Evolutionary conservation across 2,797 vertebrate genomes (phyloP).

Genomic region (Phataginus tetradactyla): DNA sequence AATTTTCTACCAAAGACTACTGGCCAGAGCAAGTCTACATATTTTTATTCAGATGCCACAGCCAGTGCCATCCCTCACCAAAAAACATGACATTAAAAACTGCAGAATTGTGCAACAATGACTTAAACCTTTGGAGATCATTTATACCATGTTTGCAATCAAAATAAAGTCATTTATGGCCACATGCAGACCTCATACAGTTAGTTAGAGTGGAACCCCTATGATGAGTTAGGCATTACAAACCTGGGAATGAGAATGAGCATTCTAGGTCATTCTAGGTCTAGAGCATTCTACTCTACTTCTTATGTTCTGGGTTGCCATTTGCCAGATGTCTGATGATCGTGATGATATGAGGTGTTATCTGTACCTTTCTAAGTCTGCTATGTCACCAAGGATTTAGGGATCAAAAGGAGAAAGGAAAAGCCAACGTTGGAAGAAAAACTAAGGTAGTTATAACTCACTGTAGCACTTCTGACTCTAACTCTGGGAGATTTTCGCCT

Average conservation of each 20-base stretch:
- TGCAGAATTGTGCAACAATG: not conserved
- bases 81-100: not conserved
- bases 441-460: not conserved
- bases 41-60: not conserved
- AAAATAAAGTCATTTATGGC: not conserved
- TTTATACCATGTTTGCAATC: not conserved
- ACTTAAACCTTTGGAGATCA: not conserved
- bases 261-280: not conserved
- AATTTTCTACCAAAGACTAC: not conserved
- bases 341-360: not conserved
- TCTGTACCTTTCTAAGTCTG: not conserved
- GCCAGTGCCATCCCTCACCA: too few species aligned
- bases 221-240: not conserved
- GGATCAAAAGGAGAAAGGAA: not conserved
- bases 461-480: not conserved
- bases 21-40: not conserved
- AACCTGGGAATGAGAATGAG: not conserved
- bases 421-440: not conserved
- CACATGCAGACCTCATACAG: not conserved
- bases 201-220: not conserved
- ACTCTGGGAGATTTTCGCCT: not conserved
- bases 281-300: not conserved
- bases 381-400: not conserved
- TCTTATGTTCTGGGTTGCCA: not conserved
- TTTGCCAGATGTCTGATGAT: not conserved